Evolutionary conservation across 2,797 vertebrate genomes (phyloP), one percentile per base, ranked within the genome.

Genomic region (Eulemur rubriventer): DNA sequence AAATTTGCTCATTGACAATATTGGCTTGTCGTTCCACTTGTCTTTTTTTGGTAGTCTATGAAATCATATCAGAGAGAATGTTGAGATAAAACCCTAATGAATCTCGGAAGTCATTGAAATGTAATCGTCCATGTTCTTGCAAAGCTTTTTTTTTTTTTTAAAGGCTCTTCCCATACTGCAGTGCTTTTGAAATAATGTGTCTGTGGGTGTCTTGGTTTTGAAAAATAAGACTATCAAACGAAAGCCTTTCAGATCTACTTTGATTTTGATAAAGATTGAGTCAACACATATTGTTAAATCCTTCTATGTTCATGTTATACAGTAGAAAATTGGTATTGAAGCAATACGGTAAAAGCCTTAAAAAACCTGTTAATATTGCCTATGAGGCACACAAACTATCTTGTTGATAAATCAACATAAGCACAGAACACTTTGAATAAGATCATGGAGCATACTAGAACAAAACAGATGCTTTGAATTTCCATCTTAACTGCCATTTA

Each of bases 211-310:
- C 16, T 73, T 93, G 30, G 28, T 88, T 93, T 90, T 89, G 46
- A 91, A 89, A 90, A 28, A 16, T 33, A 88, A 82, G 9, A 28
- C 7, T 70, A 28, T 61, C 35, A 80, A 48, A 67, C 70, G n/a
- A 85, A 89, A 90, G 17, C 3, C 8, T 63, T 96, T 84, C 50
- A 57, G 5, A 2, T 38, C 13, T 85, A 48, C 17, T 94, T 91
- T 59, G 48, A 92, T 65, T 97, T 94, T 87, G 35, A 87, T 82
- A 73, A 83, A 96, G n/a, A 73, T 20, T 26, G 46, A 80, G 14
- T 79, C 46, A 76, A 61, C 13, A 48, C 20, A 28, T 41, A 61
- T 52, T 59, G 33, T 50, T 48, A 86, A 91, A 59, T 2, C 2
- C 0, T 59, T 76, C 2, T 7, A 35, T 69, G 26, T 48, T 13